Conservation (phyloP, 2,888 invertebrate species). For the Lampropteryx suffumata region DNA sequence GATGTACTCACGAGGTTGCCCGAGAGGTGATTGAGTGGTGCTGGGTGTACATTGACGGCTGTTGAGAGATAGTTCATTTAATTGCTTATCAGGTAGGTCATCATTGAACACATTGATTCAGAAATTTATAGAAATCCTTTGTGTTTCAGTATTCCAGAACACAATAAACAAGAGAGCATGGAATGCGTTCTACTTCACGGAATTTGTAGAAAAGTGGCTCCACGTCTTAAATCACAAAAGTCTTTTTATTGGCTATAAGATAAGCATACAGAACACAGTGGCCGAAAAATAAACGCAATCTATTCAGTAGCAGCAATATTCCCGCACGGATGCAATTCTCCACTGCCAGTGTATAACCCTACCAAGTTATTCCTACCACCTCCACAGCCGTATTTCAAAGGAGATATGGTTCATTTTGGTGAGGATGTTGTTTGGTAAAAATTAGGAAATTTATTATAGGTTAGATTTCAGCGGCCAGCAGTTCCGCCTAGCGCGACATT, state of each 20-base stretch:
- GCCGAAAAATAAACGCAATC: slow-evolving; percentile 37
- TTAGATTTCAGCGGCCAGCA: slow-evolving; percentile 46
- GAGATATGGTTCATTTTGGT: slow-evolving; percentile 33
- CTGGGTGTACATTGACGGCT: slow-evolving; percentile 35
- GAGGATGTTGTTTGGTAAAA: neutral
- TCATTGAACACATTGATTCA: slow-evolving; percentile 4
- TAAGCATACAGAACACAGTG: no score
- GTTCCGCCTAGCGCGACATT: slow-evolving; percentile 67
- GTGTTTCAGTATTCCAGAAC: no score
- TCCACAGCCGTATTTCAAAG: slow-evolving; percentile 14
- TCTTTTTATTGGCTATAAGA: no score
- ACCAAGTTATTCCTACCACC: slow-evolving; percentile 7
- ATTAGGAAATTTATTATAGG: slow-evolving; percentile 30
- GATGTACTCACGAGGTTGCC: slow-evolving; percentile 41
- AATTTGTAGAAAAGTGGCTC: no score
- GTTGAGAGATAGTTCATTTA: slow-evolving; percentile 18
- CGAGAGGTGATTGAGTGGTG: slow-evolving; percentile 26
- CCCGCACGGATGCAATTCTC: slow-evolving; percentile 29
- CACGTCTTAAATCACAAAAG: no score
- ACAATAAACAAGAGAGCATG: no score
- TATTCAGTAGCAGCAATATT: slow-evolving; percentile 36
- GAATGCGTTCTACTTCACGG: no score
- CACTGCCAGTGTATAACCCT: slow-evolving; percentile 34
- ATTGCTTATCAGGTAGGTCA: slow-evolving; percentile 6
- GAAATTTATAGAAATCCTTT: neutral